Evolutionary conservation across 2,888 invertebrate species (phyloP), one percentile per base, ranked within the genome.

Genomic region (Drosophila kambysellisi): DNA sequence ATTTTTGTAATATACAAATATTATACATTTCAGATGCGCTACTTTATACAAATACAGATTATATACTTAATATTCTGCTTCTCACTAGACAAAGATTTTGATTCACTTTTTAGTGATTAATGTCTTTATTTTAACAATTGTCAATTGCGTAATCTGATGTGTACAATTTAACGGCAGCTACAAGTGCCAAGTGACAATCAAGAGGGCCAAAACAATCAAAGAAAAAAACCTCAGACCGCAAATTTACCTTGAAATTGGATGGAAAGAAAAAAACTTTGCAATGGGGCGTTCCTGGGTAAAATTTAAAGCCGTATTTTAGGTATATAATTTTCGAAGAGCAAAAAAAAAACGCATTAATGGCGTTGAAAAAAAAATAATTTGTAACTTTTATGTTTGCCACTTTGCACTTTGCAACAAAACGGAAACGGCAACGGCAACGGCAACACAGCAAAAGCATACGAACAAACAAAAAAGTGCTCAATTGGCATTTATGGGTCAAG

Each of bases 371-470:
- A 37, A 66, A 29, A 37, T 37, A 25, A 35, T 35, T 32, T 53
- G 35, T 51, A 64, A 72, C 52, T 57, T 58, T 67, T 61, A 29
- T 52, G 51, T 61, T 77, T 59, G 59, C 69, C 65, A 66, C 20
- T 81, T 74, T 79, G 74, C 72, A 79, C 74, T 88, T 76, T 82
- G 85, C 79, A 71, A 56, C 53, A 56, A 75, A 81, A 82, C 90
- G 90, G 84, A 89, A 85, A 84, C 66, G 84, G 54, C 73, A 85
- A 84, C 66, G 84, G 54, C 73, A 85, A 84, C 68, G 84, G 54
- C 73, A 51, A 70, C 57, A 68, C 73, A 46, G 58, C 61, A 20
- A 58, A 54, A 53, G 58, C 39, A 43, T 48, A 29, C 56, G 37
- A 66, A 62, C n/a, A 59, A 62, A 25, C 20, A 25, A 50, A 29